These are phyloP conservation scores for Acrocephalus kingi DNA, from an alignment of 2,113 vertebrate species.

Conservation along the genomic window DNA sequence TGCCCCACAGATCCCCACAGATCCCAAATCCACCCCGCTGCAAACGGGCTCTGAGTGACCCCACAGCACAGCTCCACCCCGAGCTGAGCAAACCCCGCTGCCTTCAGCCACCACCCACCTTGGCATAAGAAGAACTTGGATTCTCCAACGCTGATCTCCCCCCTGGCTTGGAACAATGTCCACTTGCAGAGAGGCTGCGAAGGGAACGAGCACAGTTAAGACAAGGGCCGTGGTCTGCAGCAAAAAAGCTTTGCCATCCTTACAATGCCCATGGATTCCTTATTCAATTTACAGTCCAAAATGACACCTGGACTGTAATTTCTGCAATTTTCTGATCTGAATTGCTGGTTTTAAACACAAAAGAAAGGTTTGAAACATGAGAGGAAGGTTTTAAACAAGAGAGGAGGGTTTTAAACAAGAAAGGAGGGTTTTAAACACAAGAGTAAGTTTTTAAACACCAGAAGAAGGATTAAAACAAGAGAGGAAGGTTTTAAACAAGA, in stretches of 20 bases:
- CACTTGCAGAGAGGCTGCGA: conserved; percentile 90
- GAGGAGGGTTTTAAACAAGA: not conserved
- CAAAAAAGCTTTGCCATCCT: not conserved
- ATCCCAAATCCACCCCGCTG: not conserved
- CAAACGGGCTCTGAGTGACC: not conserved
- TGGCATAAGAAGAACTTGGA: conserved; percentile 98
- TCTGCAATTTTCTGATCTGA: not conserved
- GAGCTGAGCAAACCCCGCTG: rapidly evolving
- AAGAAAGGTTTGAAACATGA: not conserved
- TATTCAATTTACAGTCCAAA: not conserved
- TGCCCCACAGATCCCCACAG: no score
- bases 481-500: not conserved
- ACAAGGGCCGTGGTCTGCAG: not conserved
- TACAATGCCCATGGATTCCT: not conserved
- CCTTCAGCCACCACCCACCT: conserved; percentile 73
- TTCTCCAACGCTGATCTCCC: conserved; percentile 94
- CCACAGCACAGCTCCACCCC: not conserved
- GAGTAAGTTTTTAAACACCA: rapidly evolving
- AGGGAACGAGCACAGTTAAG: not conserved
- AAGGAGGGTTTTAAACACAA: not conserved
- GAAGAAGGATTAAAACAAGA: not conserved
- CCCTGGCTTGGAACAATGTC: conserved; percentile 92
- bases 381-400: not conserved
- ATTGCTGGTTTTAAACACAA: not conserved
- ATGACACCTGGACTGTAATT: no score